A percentile compares a stretch with the other conserved stretches of the same genome.
These are phyloP conservation scores for Podabrus alpinus DNA, from an alignment of 2,888 invertebrate genomes.

Conservation along the genomic window DNA sequence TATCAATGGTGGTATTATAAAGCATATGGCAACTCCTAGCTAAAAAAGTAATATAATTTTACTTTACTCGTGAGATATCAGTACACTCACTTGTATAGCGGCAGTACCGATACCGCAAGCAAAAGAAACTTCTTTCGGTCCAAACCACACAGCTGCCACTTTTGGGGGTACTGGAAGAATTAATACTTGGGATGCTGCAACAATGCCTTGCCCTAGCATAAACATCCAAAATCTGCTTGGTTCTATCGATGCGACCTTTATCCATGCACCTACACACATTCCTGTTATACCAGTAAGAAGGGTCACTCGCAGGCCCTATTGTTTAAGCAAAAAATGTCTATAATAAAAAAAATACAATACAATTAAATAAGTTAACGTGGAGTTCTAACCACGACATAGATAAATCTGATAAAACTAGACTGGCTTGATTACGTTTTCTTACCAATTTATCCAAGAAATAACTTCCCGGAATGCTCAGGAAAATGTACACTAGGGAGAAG, in stretches of 20 bases:
- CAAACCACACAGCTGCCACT: constrained; percentile 96
- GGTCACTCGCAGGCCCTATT: constrained; percentile 79
- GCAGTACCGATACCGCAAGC: constrained; percentile 98
- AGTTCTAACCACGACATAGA: too few relatives aligned
- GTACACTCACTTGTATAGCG: constrained; percentile 94
- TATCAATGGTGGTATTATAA: constrained; percentile 66
- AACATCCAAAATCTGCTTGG: constrained; percentile 84
- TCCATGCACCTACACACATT: constrained; percentile 85
- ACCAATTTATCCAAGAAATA: background rate
- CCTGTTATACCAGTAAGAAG: constrained; percentile 80
- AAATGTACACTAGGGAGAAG: background rate
- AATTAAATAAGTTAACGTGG: too few relatives aligned
- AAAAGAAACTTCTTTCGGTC: constrained; percentile 92
- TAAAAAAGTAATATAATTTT: too few relatives aligned
- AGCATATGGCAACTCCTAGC: constrained; percentile 80
- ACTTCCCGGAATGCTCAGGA: background rate
- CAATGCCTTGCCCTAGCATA: constrained; percentile 85
- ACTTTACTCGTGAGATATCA: too few relatives aligned
- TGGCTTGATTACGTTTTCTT: background rate
- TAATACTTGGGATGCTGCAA: constrained; percentile 87
- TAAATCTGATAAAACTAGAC: background rate
- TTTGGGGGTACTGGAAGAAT: constrained; percentile 88
- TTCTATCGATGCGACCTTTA: constrained; percentile 83
- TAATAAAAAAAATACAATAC: too few relatives aligned
- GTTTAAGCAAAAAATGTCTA: background rate